Evolutionary conservation across 2,888 invertebrate genomes (phyloP).

Genomic region (Ctena decussata): DNA sequence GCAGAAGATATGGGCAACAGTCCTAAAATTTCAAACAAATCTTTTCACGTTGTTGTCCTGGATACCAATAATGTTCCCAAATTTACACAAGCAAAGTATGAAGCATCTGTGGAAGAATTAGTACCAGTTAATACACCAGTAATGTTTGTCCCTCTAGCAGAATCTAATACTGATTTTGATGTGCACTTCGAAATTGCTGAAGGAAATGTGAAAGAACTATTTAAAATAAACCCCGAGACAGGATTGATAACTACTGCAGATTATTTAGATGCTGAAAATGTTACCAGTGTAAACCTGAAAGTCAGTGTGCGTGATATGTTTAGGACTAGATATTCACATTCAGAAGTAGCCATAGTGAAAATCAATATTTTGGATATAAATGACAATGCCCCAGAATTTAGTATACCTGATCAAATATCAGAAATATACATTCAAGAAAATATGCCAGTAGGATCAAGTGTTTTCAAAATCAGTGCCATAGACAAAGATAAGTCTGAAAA

Average conservation of each 20-base stretch:
- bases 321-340: conserved; percentile 93
- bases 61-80: conserved; percentile 95
- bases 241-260: conserved; percentile 96
- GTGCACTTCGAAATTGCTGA: conserved; percentile 92
- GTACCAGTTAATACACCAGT: conserved; percentile 96
- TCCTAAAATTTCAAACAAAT: conserved; percentile 78
- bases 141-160: conserved; percentile 93
- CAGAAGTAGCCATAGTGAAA: conserved; percentile 93
- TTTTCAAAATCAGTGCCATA: conserved; percentile 94
- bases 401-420: conserved; percentile 84
- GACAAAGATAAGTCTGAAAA: conserved; percentile 98
- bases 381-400: conserved; percentile 97
- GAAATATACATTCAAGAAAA: conserved; percentile 94
- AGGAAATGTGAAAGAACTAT: conserved; percentile 96
- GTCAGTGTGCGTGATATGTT: conserved; percentile 88
- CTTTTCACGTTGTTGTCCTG: conserved; percentile 93
- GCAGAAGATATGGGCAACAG: conserved; percentile 93
- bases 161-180: conserved; percentile 94
- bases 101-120: conserved; percentile 95
- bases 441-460: conserved; percentile 94
- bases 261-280: conserved; percentile 94
- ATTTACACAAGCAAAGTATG: conserved; percentile 89
- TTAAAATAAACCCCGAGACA: conserved; percentile 94
- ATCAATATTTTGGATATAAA: conserved; percentile 96
- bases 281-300: conserved; percentile 89